phyloP scores from a whole-genome alignment of 2,797 vertebrate species.

The Corythornis leucogaster region DNA sequence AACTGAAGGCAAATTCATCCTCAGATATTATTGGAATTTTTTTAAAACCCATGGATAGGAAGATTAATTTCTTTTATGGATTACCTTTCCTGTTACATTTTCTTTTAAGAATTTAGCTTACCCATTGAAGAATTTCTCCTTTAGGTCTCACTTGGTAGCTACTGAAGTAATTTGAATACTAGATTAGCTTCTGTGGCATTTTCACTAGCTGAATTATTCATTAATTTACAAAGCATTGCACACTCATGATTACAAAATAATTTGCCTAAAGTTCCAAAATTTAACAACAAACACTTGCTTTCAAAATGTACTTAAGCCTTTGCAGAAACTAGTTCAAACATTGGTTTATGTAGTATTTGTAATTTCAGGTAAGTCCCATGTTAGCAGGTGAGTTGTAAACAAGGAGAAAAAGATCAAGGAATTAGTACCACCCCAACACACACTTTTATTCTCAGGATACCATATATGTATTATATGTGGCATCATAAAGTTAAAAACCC shows the following conservation, averaged over 20 bases:
- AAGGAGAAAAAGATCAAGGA: not conserved
- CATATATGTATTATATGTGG: accelerated
- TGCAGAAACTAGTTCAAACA: not conserved
- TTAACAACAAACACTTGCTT: not conserved
- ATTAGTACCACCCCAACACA: not conserved
- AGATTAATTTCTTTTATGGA: not conserved
- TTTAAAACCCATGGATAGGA: not conserved
- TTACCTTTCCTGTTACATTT: not conserved
- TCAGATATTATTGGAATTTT: not conserved
- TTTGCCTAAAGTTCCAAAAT: not conserved
- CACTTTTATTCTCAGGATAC: not conserved
- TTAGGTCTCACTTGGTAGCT: not conserved
- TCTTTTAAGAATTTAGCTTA: not conserved
- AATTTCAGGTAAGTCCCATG: not conserved
- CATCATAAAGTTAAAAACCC: not conserved
- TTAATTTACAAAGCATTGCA: not conserved
- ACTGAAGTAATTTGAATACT: not conserved
- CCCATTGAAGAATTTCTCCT: not conserved
- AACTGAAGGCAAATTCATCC: not conserved
- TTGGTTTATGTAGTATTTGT: not conserved
- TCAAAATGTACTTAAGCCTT: not conserved
- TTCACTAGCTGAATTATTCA: not conserved
- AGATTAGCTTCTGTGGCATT: not conserved
- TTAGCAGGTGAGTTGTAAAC: not conserved
- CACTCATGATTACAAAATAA: not conserved